phyloP scores from a whole-genome alignment of 2,797 vertebrate species.

The Leuciscus waleckii region DNA sequence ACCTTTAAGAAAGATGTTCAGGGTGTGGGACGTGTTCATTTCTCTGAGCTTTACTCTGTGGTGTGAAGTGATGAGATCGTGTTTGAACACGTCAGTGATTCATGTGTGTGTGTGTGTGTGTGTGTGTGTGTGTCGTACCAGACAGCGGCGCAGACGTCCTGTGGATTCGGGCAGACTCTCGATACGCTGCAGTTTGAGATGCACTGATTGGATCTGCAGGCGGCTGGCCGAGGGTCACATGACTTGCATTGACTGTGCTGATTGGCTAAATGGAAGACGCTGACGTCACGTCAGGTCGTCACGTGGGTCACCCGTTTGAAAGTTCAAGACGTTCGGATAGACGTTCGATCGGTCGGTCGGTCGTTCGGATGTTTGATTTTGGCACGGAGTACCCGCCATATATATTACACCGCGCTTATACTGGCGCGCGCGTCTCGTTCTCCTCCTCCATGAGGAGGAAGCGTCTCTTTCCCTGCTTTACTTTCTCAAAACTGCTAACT shows the following conservation, averaged over 20 bases:
- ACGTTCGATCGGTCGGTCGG: no score
- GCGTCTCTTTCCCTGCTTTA: conserved; percentile 14
- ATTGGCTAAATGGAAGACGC: neutral
- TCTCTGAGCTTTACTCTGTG: neutral
- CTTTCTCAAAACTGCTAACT: neutral
- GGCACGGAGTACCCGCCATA: no score
- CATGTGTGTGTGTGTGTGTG: neutral
- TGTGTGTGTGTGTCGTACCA: conserved; percentile 4
- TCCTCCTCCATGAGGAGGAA: conserved; percentile 20
- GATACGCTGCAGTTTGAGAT: neutral
- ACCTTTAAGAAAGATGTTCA: neutral
- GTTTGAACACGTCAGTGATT: neutral
- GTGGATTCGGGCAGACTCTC: neutral
- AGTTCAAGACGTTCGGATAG: no score
- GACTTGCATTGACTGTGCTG: neutral
- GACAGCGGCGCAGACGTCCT: conserved; percentile 29
- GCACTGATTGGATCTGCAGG: neutral
- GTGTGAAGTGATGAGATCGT: neutral
- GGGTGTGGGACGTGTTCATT: no score
- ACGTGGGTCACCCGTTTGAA: no score
- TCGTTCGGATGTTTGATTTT: no score
- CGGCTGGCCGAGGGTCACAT: conserved; percentile 24
- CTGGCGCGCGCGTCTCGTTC: neutral
- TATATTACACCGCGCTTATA: neutral
- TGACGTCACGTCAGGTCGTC: no score